A percentile compares a stretch with the other conserved stretches of the same genome.
These are phyloP conservation scores for Chascanopsetta lugubris DNA, from an alignment of 2,113 vertebrate genomes.

Conservation along the genomic window DNA sequence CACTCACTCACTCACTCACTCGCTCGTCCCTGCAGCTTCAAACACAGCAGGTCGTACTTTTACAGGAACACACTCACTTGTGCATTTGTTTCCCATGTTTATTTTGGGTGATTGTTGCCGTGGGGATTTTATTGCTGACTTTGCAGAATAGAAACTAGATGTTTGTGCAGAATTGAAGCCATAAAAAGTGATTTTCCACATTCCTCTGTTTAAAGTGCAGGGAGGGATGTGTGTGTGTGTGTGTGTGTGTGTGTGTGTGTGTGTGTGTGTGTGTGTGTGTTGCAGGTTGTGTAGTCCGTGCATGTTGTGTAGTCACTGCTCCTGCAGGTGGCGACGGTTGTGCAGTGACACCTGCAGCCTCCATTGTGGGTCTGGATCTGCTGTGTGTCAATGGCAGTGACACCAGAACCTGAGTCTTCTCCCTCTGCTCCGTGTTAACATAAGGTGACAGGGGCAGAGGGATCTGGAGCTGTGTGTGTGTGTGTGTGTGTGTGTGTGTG, in stretches of 20 bases:
- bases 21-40: not conserved
- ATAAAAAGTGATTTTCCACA: too few relatives aligned
- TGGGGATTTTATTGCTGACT: not conserved
- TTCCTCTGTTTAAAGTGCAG: too few relatives aligned
- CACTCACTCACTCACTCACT: too few relatives aligned
- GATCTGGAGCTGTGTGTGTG: conserved; percentile 42
- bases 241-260: too few relatives aligned
- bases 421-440: conserved; percentile 39
- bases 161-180: not conserved
- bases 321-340: conserved; percentile 10
- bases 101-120: not conserved
- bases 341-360: conserved; percentile 55
- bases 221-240: too few relatives aligned
- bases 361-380: conserved; percentile 44
- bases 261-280: too few relatives aligned
- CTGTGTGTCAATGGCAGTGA: conserved; percentile 52
- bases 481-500: conserved; percentile 32
- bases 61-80: not conserved
- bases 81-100: conserved; percentile 5
- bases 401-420: conserved; percentile 26
- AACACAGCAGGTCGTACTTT: not conserved
- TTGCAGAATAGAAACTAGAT: not conserved
- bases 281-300: not conserved
- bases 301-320: not conserved
- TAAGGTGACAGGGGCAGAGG: conserved; percentile 46